A percentile compares a stretch with the other conserved stretches of the same genome.
phyloP scores from a whole-genome alignment of 53 echinoderm and acorn worm genomes.

The Zoroaster sp. region DNA sequence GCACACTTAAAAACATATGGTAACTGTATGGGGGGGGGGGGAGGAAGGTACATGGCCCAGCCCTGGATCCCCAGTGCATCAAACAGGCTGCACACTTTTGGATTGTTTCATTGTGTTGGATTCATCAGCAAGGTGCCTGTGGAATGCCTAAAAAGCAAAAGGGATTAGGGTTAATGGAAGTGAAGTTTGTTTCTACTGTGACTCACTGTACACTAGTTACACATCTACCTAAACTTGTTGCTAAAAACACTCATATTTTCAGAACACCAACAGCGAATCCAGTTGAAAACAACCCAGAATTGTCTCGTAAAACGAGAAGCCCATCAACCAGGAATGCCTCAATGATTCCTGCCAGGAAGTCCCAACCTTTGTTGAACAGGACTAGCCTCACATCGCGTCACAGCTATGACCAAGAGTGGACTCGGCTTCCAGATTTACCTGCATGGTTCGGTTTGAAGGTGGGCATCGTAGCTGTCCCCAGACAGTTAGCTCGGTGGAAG shows the following conservation, averaged over 20 bases:
- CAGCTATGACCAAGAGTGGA: not conserved
- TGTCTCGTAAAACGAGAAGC: too few species aligned
- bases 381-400: not conserved
- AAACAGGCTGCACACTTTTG: too few species aligned
- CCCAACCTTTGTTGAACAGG: too few species aligned
- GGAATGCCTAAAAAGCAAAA: too few species aligned
- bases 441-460: slow-evolving; percentile 27
- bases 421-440: not conserved
- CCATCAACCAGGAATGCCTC: too few species aligned
- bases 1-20: too few species aligned
- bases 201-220: not conserved
- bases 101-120: not conserved
- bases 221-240: not conserved
- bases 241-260: too few species aligned
- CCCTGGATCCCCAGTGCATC: not conserved
- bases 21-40: not conserved
- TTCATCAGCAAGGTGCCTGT: not conserved
- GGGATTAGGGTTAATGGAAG: not conserved
- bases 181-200: not conserved
- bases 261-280: too few species aligned
- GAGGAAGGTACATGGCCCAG: too few species aligned
- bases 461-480: not conserved
- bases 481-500: too few species aligned
- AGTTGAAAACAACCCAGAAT: too few species aligned
- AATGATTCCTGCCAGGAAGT: too few species aligned